Base-by-base conservation (phyloP, 2,888 invertebrate genomes). In the Scrobipalpa costella region DNA sequence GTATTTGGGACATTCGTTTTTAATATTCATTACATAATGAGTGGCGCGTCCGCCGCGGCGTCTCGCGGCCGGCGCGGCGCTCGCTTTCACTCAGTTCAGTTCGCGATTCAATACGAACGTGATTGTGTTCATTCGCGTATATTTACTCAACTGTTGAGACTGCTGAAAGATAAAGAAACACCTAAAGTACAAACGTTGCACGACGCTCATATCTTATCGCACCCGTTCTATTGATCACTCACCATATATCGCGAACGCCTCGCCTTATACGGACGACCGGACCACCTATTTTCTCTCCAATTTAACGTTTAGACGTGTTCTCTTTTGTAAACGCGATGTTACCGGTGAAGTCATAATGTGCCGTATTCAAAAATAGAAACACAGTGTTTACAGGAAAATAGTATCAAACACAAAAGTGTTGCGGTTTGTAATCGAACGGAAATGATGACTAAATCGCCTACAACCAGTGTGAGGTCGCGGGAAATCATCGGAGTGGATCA, bases 331-430 rank as follows among this genome's bases (percentile, higher is more conserved):
- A 75, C 84, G 86, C 85, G 85, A 88, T 88, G 90, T 82, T 86
- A 86, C 87, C 86, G 84, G 86, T 88, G 89, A 89, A 89, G 84
- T 89, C 89, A 90, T 90, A 85, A 89, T 88, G 90, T 88, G 90
- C 79, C 86, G 79, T 76, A 84, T 80, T 80, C 88, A 74, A 81
- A 90, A 91, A 91, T 90, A 90, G 90, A 90, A 84, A 79, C 76
- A 86, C 81, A 81, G 84, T 86, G 88, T 85, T 86, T 85, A 84
- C 87, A 87, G 89, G 90, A 90, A 91, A 90, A 89, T 85, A 87
- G 84, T 85, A 84, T 87, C 84, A 88, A 88, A 87, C 85, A 86
- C 85, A 86, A 84, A 76, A 88, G 88, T 88, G 88, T 84, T 88
- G 90, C 86, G 89, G 90, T 90, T 86, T 89, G 83, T 88, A 84